phyloP scores from a whole-genome alignment of 2,888 invertebrate species.

The Boloria selene region DNA sequence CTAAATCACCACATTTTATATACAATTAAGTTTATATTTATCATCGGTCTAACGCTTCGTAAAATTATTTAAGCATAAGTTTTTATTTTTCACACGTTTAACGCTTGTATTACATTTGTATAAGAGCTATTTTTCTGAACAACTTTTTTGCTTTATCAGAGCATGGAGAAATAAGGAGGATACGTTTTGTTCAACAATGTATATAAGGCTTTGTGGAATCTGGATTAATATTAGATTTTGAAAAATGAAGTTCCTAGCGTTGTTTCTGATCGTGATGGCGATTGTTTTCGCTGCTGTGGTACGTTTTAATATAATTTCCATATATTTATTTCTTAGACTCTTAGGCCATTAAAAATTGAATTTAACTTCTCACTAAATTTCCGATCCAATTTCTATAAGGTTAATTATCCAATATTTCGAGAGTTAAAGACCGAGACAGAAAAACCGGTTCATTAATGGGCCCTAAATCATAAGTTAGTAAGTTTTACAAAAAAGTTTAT shows the following conservation, averaged over 20 bases:
- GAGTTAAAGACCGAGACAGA: too few relatives aligned
- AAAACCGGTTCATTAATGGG: too few relatives aligned
- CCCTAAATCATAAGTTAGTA: too few relatives aligned
- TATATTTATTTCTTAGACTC: too few relatives aligned
- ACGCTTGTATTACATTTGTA: not conserved
- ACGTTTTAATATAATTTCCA: not conserved
- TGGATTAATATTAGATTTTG: not conserved
- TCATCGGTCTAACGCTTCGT: slow-evolving; percentile 43
- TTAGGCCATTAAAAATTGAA: too few relatives aligned
- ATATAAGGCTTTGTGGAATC: not conserved
- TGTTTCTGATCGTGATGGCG: slow-evolving; percentile 7
- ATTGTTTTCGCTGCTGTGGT: slow-evolving; percentile 10
- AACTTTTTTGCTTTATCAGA: not conserved
- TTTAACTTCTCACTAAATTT: too few relatives aligned
- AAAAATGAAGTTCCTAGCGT: slow-evolving; percentile 12
- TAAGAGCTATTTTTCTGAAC: slow-evolving; percentile 1
- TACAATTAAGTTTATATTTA: slow-evolving; percentile 23
- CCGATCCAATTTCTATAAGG: too few relatives aligned
- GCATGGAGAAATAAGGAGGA: not conserved
- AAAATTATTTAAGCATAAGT: slow-evolving; percentile 37
- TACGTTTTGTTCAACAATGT: not conserved
- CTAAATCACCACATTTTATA: slow-evolving; percentile 12
- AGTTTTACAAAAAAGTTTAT: too few relatives aligned
- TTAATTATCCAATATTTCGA: too few relatives aligned
- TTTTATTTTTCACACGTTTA: not conserved